These are phyloP conservation scores for Otocyon megalotis DNA, from an alignment of 2,113 vertebrate genomes.

Conservation along the genomic window DNA sequence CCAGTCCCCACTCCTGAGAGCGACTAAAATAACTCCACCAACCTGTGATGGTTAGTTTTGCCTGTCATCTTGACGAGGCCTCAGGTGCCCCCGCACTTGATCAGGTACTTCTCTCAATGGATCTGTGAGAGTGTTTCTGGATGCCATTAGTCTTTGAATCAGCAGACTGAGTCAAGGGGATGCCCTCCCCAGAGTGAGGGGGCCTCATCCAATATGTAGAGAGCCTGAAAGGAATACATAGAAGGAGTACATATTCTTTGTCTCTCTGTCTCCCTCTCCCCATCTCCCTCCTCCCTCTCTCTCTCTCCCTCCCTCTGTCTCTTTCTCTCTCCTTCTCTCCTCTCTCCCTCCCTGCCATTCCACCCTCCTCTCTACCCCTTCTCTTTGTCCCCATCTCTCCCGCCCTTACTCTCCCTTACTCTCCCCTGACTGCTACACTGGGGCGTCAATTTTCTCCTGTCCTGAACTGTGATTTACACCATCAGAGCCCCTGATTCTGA, in stretches of 20 bases:
- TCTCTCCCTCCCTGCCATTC: too few species aligned
- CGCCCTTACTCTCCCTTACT: not conserved
- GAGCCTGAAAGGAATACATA: not conserved
- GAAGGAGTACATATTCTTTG: too few species aligned
- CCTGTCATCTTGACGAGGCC: not conserved
- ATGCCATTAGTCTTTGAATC: not conserved
- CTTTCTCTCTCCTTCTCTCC: too few species aligned
- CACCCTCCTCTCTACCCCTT: not conserved
- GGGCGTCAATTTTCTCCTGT: not conserved
- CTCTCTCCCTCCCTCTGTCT: not conserved
- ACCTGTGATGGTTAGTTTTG: too few species aligned
- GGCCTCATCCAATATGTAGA: too few species aligned
- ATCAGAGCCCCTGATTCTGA: not conserved
- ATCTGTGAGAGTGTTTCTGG: too few species aligned
- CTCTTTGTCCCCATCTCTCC: too few species aligned
- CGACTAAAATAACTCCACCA: accelerated
- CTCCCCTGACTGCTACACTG: not conserved
- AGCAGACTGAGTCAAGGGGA: not conserved
- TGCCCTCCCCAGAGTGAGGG: not conserved
- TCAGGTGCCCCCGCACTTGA: not conserved
- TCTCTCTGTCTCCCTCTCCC: not conserved
- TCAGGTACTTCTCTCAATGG: accelerated
- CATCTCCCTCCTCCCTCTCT: too few species aligned
- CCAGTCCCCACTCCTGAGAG: too few species aligned
- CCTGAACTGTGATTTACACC: not conserved